phyloP scores from a whole-genome alignment of 2,888 invertebrate species.

The Schizaphis graminum region DNA sequence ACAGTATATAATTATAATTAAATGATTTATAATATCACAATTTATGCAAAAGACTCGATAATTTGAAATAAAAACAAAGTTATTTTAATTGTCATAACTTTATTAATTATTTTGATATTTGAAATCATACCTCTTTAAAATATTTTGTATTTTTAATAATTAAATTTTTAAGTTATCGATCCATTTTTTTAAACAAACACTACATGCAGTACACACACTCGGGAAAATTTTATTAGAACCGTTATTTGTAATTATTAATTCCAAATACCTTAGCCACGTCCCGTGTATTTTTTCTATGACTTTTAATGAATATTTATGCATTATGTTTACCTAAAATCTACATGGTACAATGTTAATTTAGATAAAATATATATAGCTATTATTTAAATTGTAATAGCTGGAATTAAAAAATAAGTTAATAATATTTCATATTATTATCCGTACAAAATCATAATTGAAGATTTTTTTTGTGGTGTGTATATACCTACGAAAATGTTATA shows the following conservation, averaged over 20 bases:
- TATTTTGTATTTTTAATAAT: background rate
- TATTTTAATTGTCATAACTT: background rate
- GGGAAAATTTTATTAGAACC: background rate
- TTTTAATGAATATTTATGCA: background rate
- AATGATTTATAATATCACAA: background rate
- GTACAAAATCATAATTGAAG: background rate
- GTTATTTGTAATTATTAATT: background rate
- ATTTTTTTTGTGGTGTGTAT: background rate
- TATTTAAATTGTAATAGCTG: background rate
- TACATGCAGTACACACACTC: background rate
- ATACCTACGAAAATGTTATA: background rate
- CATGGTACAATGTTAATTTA: background rate
- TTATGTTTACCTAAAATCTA: background rate
- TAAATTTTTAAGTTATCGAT: background rate
- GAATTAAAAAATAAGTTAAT: background rate
- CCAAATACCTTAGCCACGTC: background rate
- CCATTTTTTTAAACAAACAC: background rate
- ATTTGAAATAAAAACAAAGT: background rate
- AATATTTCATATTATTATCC: background rate
- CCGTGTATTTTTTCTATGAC: background rate
- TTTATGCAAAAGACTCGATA: background rate
- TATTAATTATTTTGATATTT: background rate
- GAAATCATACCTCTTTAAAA: background rate
- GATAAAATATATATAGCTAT: background rate
- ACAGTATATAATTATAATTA: background rate